Evolutionary conservation across 2,797 vertebrate genomes (phyloP), one percentile per base, ranked within the genome.

Genomic region (Oreochromis grahami): DNA sequence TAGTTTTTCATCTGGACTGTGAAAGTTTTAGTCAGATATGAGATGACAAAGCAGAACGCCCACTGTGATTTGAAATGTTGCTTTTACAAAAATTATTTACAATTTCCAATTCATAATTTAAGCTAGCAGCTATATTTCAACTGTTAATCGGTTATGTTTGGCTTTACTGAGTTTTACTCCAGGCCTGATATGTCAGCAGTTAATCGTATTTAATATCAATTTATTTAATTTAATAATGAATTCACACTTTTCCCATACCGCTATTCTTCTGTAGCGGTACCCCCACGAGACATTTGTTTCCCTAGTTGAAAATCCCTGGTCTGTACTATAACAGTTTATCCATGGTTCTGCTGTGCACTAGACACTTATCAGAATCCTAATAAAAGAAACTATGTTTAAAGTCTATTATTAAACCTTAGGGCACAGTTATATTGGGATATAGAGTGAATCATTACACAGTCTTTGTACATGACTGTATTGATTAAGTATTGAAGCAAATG

Each of bases 401-500:
- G 21, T 43, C 65, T 45, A 26, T 70, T 15, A 70, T 21, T 26
- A 45, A 9, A 70, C 5, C 65, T 45, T 45, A 45, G 21, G 21
- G 21, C 41, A 10, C 26, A 50, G 26, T 50, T 50, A 50, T 26
- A n/a, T 48, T 8, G 26, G 45, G 70, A 50, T 74, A 32, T 32
- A 50, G 4, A 50, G 70, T 50, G 17, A 74, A 32, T 74, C 43
- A 74, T 74, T 50, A 12, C 43, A 74, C 26, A 50, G 70, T 3
- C 70, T 74, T 74, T 50, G 26, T 13, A 50, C 43, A 50, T 74
- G 70, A 50, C 7, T 32, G 17, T 48, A 74, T 74, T 50, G 70
- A 74, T 74, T 74, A 74, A 34, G 70, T 50, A 74, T 51, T 4
- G 70, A 74, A 51, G 45, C 17, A 51, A 51, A 74, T 74, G 45